Conservation (phyloP, 1,140 invertebrate genomes). For the Akabosia matsudoensis region DNA sequence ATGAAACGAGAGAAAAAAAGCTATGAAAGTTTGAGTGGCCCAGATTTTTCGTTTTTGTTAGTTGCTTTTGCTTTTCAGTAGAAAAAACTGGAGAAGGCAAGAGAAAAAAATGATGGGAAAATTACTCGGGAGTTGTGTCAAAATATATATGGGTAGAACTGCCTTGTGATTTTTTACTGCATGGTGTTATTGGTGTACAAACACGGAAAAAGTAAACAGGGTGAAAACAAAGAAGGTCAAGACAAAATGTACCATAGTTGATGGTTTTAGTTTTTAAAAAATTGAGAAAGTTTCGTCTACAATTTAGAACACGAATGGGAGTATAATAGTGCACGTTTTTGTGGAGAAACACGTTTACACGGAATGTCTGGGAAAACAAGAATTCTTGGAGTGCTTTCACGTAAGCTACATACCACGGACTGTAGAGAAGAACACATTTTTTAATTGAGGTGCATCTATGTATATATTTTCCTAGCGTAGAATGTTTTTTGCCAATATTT, state of each 20-base stretch:
- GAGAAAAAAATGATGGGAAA: not conserved
- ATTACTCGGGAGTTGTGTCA: not conserved
- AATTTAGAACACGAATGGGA: no score
- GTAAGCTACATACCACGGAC: no score
- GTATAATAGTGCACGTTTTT: no score
- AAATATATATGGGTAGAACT: not conserved
- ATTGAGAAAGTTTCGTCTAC: no score
- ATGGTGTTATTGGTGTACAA: not conserved
- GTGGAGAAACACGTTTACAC: no score
- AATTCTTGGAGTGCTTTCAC: no score
- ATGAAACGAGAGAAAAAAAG: not conserved
- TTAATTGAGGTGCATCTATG: no score
- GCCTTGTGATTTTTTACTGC: not conserved
- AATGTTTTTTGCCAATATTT: no score
- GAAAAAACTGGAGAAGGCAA: not conserved
- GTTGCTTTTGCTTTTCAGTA: not conserved
- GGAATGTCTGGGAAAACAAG: no score
- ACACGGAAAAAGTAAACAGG: not conserved
- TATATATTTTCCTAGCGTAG: no score
- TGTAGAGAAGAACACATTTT: no score
- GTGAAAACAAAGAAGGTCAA: not conserved
- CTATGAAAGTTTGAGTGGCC: constrained; percentile 24
- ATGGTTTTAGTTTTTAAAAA: no score
- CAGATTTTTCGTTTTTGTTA: not conserved
- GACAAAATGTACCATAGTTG: not conserved